Evolutionary conservation across 1,140 invertebrate species (phyloP).

Genomic region (Argopecten irradians): DNA sequence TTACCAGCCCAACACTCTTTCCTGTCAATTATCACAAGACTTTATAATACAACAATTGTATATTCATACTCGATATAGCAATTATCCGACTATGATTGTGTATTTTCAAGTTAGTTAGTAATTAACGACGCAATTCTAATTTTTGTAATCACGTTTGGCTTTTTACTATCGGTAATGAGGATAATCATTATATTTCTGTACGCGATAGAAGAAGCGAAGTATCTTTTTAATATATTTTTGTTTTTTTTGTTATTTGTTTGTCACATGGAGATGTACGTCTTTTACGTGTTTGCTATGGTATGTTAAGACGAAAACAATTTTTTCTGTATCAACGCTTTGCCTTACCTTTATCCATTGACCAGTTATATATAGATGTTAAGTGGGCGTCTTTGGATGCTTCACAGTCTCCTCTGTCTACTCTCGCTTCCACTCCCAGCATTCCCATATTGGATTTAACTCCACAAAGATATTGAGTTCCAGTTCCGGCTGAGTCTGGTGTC

Average conservation of each 20-base stretch:
- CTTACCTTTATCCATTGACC: conserved; percentile 81
- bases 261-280: not conserved
- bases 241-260: not conserved
- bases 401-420: conserved; percentile 79
- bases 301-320: no score
- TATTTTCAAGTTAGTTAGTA: not conserved
- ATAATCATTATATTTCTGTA: no score
- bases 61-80: not conserved
- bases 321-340: not conserved
- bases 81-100: not conserved
- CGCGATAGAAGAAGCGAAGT: not conserved
- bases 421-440: conserved; percentile 81
- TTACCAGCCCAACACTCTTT: conserved; percentile 91
- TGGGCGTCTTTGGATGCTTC: conserved; percentile 58
- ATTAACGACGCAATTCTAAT: not conserved
- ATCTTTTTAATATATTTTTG: not conserved
- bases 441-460: conserved; percentile 91
- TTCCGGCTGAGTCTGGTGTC: conserved; percentile 92
- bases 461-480: conserved; percentile 89
- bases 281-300: not conserved
- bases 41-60: not conserved
- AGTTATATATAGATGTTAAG: conserved; percentile 83
- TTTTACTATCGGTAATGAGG: no score
- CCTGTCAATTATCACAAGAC: conserved; percentile 75
- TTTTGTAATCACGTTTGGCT: no score